Base-by-base conservation (phyloP, 2,113 vertebrate species). In the Anser brachyrhynchus region DNA sequence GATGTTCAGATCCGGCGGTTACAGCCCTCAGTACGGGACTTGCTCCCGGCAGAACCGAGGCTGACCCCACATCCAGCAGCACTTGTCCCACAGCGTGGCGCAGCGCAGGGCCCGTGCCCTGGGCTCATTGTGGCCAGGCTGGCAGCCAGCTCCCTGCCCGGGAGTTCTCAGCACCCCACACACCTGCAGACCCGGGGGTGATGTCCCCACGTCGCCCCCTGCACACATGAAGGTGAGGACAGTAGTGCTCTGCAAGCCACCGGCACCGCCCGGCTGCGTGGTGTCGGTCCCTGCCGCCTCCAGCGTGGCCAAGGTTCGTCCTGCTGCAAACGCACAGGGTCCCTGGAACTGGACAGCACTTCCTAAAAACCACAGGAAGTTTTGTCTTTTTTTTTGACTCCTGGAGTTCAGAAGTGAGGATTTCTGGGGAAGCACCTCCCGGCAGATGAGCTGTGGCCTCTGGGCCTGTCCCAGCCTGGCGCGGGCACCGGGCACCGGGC, bases 391-490 rank as follows among this genome's bases (percentile, higher is more conserved):
- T 11, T 16, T 15, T 13, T 14, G 54, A 11, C 5, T 2, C 19
- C 4, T 0, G 1, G 22, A 6, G 9, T 57, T 44, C 39, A 22
- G 28, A 21, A 25, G 23, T 22, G 13, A 18, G 59, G 62, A 29
- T 70, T 49, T 64, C 62, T 15, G 66, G 3, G 49, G 11, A 61
- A 35, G 69, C 14, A 9, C 9, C 16, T 44, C 28, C 37, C 28
- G 6, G 3, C 41, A 39, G 1, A 1, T 2, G 28, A 41, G 18
- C 0, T 10, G 43, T 1, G 25, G 44, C 64, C 52, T 59, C 41
- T 58, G 49, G 19, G 17, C n/a, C 69, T 65, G 35, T 13, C 37
- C 25, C 51, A 51, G 49, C 51, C 22, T 51, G 51, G 51, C 12
- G 3, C 6, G 23, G 13, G 51, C 13, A 52, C 51, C 2, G 23